Conservation (phyloP, 2,888 invertebrate species). For the Hirtodrosophila histrioides region DNA sequence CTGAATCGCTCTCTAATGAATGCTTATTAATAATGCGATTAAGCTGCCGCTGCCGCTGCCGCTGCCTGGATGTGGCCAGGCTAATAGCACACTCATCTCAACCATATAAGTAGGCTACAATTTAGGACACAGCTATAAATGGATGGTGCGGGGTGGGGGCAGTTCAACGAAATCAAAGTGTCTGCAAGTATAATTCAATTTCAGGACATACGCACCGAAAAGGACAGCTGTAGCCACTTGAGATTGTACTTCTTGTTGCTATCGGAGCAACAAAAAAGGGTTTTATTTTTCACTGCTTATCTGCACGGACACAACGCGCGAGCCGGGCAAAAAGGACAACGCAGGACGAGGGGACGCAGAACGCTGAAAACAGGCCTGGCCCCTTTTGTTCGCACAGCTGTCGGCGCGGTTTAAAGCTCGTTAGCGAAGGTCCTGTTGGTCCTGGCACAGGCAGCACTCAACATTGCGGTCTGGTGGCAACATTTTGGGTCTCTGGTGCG, state of each 20-base stretch:
- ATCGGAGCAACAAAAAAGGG: slow-evolving; percentile 19
- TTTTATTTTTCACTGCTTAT: slow-evolving; percentile 27
- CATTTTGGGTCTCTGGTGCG: slow-evolving; percentile 41
- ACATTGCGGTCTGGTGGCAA: slow-evolving; percentile 49
- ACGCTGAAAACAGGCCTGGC: neutral
- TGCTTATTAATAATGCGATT: slow-evolving; percentile 74
- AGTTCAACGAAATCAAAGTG: slow-evolving; percentile 23
- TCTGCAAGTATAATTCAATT: slow-evolving; percentile 42
- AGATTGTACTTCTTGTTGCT: slow-evolving; percentile 28
- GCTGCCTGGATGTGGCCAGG: neutral
- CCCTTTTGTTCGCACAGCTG: slow-evolving; percentile 65
- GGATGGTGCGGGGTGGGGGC: slow-evolving; percentile 4
- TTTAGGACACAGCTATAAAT: too few species aligned
- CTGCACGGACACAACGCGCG: slow-evolving; percentile 11
- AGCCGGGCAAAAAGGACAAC: slow-evolving; percentile 29
- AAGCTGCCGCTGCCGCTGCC: slow-evolving; percentile 11
- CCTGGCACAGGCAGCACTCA: slow-evolving; percentile 12
- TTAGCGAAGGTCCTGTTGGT: slow-evolving; percentile 47
- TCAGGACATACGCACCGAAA: slow-evolving; percentile 6
- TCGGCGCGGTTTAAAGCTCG: slow-evolving; percentile 69
- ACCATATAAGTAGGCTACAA: slow-evolving; percentile 24
- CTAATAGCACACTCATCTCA: slow-evolving; percentile 26
- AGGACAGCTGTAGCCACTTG: slow-evolving; percentile 42
- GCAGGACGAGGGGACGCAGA: neutral
- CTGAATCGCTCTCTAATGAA: slow-evolving; percentile 56